Evolutionary conservation across 2,113 vertebrate species (phyloP).

Genomic region (Cyphomyrus plagiostoma): DNA sequence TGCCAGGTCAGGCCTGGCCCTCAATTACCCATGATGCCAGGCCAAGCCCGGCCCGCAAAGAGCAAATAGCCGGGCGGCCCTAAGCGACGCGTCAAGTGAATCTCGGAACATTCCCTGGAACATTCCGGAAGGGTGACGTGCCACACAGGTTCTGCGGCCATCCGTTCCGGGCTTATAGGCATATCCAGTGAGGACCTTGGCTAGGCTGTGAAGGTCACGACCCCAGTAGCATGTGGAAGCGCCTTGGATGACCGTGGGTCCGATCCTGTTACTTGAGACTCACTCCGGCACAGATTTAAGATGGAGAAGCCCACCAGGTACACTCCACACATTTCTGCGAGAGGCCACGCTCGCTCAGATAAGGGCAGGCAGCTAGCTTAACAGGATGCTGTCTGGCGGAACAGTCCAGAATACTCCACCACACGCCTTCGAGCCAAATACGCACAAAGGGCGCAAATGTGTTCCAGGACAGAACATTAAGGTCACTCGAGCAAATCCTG

Average conservation of each 20-base stretch:
- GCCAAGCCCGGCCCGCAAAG: not conserved
- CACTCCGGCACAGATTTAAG: not conserved
- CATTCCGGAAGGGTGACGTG: not conserved
- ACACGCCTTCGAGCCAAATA: no score
- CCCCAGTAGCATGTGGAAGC: not conserved
- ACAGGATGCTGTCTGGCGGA: not conserved
- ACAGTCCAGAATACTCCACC: not conserved
- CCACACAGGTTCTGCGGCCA: not conserved
- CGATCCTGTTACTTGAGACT: not conserved
- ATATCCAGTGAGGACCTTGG: not conserved
- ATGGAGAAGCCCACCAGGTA: not conserved
- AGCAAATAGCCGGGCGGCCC: not conserved
- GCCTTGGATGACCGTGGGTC: not conserved
- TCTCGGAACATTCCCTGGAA: not conserved
- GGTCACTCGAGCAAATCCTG: not conserved
- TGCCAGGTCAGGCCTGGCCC: no score
- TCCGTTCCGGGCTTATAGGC: not conserved
- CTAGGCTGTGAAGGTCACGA: not conserved
- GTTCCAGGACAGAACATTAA: constrained; percentile 8
- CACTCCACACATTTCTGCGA: not conserved
- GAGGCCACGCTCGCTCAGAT: not conserved
- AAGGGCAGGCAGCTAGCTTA: constrained; percentile 6
- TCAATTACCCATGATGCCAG: no score
- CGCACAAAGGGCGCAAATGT: not conserved
- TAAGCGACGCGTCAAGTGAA: not conserved